A percentile compares a stretch with the other conserved stretches of the same genome.
Conservation (phyloP, 2,888 invertebrate species). For the Drosophila barbarae region DNA sequence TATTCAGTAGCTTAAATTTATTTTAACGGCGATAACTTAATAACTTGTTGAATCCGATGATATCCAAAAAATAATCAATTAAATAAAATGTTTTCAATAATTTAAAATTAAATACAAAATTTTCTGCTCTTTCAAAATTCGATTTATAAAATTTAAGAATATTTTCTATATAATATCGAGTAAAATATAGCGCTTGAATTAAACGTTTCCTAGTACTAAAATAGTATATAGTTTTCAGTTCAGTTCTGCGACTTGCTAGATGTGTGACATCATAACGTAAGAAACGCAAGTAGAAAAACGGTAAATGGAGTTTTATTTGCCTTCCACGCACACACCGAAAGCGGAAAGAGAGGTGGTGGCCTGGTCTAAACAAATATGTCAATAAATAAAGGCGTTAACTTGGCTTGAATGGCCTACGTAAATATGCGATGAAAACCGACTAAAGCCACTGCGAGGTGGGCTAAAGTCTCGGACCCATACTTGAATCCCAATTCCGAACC, state of each 20-base stretch:
- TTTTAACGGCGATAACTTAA: no score
- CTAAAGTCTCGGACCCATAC: constrained; percentile 14
- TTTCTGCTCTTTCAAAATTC: neutral
- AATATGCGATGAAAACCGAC: constrained; percentile 64
- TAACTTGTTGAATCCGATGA: no score
- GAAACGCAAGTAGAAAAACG: constrained; percentile 52
- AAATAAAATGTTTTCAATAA: neutral
- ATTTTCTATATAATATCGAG: neutral
- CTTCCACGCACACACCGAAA: constrained; percentile 28
- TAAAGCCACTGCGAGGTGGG: constrained; percentile 22
- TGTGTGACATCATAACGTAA: constrained; percentile 63
- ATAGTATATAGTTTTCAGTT: neutral
- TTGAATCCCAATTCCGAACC: constrained; percentile 5
- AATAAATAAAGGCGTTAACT: constrained; percentile 74
- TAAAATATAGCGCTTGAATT: neutral
- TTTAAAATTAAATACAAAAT: neutral
- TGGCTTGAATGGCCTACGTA: constrained; percentile 69
- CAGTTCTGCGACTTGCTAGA: neutral
- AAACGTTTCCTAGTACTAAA: neutral
- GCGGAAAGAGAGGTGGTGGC: constrained; percentile 11
- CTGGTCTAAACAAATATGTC: constrained; percentile 66
- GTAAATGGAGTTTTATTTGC: constrained; percentile 69
- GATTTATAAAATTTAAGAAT: neutral
- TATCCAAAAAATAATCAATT: neutral
- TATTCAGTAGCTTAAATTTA: no score